A percentile compares a stretch with the other conserved stretches of the same genome.
These are phyloP conservation scores for Alcedo atthis DNA, from an alignment of 2,797 vertebrate species.

Conservation along the genomic window DNA sequence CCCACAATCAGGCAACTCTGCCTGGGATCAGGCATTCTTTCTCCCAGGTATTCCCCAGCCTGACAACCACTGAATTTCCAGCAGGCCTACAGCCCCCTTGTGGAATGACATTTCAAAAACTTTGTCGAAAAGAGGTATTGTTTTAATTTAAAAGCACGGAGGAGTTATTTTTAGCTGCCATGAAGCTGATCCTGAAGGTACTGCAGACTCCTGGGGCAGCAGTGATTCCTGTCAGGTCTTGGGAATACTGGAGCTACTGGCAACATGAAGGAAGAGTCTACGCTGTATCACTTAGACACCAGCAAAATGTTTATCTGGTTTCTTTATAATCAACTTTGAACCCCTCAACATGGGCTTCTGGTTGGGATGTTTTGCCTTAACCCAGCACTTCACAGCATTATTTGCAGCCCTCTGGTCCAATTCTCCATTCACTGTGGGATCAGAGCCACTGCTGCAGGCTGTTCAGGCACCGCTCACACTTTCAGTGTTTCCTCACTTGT, in stretches of 20 bases:
- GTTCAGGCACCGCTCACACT: neutral
- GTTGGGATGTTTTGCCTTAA: neutral
- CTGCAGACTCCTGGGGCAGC: neutral
- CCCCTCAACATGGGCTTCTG: neutral
- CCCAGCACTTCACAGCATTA: rapidly evolving
- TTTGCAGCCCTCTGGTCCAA: neutral
- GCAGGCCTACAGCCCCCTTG: constrained; percentile 79
- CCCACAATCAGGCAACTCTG: rapidly evolving
- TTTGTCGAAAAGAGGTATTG: constrained; percentile 14
- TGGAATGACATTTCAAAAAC: constrained; percentile 74
- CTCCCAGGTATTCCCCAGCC: neutral
- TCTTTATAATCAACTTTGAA: neutral
- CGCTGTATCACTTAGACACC: rapidly evolving
- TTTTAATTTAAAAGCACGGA: neutral
- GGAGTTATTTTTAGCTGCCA: neutral
- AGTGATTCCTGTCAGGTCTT: rapidly evolving
- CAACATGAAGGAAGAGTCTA: rapidly evolving
- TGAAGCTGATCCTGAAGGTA: neutral
- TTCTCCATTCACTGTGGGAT: rapidly evolving
- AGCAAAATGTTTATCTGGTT: neutral
- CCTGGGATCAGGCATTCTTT: neutral
- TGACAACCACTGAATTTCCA: constrained; percentile 21
- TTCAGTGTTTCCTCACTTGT: neutral
- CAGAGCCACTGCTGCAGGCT: neutral
- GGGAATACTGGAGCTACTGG: rapidly evolving